phyloP scores from a whole-genome alignment of 2,797 vertebrate species.

The Tolypeutes matacus region DNA sequence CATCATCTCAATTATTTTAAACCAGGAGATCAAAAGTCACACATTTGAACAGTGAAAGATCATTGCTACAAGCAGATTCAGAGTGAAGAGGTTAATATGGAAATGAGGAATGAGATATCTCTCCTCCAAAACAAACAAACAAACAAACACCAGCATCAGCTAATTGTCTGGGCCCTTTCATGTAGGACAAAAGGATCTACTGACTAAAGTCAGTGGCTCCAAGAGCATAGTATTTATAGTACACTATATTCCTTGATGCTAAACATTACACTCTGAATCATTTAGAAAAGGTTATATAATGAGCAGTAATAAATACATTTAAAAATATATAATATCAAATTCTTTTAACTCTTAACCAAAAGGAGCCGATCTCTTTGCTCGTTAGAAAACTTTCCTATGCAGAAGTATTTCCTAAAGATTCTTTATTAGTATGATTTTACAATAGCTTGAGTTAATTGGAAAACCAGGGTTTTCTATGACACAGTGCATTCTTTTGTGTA shows the following conservation, averaged over 20 bases:
- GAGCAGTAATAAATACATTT: background rate
- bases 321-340: background rate
- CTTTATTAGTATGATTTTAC: background rate
- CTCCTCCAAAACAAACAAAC: background rate
- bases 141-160: background rate
- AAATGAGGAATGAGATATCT: background rate
- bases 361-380: background rate
- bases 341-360: background rate
- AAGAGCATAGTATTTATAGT: background rate
- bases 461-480: background rate
- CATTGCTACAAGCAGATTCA: background rate
- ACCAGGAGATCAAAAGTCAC: background rate
- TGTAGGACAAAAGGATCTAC: background rate
- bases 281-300: background rate
- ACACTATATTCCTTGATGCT: background rate
- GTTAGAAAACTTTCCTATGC: background rate
- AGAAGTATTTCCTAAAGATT: background rate
- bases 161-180: background rate
- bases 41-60: background rate
- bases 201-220: background rate
- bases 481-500: background rate
- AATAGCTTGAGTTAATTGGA: slow-evolving; percentile 6
- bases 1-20: background rate
- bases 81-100: background rate
- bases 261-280: background rate